Evolutionary conservation across 2,113 vertebrate species (phyloP).

Genomic region (Alligator mississippiensis): DNA sequence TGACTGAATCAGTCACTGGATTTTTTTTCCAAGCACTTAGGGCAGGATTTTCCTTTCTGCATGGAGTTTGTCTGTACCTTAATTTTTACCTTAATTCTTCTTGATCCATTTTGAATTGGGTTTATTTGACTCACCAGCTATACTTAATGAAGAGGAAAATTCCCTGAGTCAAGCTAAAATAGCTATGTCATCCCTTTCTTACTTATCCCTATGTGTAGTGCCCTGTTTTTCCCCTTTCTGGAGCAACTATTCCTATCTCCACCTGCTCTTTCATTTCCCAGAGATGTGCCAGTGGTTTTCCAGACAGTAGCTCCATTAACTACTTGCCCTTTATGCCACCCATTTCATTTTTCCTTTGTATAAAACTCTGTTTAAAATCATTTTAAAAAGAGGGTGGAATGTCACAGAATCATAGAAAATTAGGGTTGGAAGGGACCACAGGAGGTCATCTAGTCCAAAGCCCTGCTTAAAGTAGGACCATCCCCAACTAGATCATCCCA

Average conservation of each 20-base stretch:
- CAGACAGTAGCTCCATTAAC: neutral
- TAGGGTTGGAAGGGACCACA: too few species aligned
- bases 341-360: conserved; percentile 23
- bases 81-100: conserved; percentile 31
- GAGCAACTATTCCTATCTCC: neutral
- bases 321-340: neutral
- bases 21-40: conserved; percentile 14
- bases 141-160: neutral
- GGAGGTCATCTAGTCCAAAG: too few species aligned
- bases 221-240: neutral
- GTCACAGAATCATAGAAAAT: neutral
- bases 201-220: neutral
- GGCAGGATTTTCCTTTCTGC: neutral
- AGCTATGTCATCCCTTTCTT: neutral
- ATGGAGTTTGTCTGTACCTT: neutral
- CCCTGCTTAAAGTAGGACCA: too few species aligned
- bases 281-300: neutral
- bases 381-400: neutral
- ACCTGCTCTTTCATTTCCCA: neutral
- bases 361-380: neutral
- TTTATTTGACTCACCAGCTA: neutral
- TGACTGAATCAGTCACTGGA: neutral
- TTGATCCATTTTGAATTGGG: neutral
- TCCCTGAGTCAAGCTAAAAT: conserved; percentile 19
- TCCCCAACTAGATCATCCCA: too few species aligned